Base-by-base conservation (phyloP, 2,113 vertebrate genomes). In the Caracal caracal region DNA sequence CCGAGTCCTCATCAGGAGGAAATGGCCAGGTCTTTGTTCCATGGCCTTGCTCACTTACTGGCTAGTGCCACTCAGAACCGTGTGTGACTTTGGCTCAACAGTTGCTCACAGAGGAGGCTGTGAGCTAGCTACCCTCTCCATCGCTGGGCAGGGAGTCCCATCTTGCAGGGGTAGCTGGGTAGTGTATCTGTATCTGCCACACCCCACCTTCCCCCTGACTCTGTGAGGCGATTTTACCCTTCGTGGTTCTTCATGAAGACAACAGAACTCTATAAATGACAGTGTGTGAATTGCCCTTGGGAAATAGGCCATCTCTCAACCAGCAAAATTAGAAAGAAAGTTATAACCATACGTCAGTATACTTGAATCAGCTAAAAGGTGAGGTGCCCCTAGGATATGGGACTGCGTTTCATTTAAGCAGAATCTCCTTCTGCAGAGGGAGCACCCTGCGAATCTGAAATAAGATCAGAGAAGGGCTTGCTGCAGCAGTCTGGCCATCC, bases 321-420 rank as follows among this genome's bases (percentile, higher is more conserved):
- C 90, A 26, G 33, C 76, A 71, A 90, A 90, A 37, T 93, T 94
- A 80, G 82, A 71, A 96, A 87, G 80, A 90, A 84, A 96, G 93
- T 90, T 68, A 53, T 10, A 47, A 70, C 9, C 63, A 70, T 20
- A 79, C 30, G 35, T 66, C 78, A 86, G 86, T 43, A 35, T 28
- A 59, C 28, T 16, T 40, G 53, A 56, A 92, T 17, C 93, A 53
- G 33, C 51, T 95, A 65, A 94, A 89, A 28, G 10, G 10, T 43
- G 70, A 98, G 68, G 47, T 92, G 90, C 56, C 96, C 96, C 59
- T 37, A 76, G 81, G 10, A 85, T 85, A 73, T 24, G 76, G 51
- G 17, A 37, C 26, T 90, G 6, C 5, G 49, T 47, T 33, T 90
- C 66, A 86, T 95, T 90, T 40, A 59, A 95, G 66, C 79, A 97